Percentiles rank a stretch among this genome's conserved stretches.
Evolutionary conservation across 2,797 vertebrate species (phyloP).

Genomic region (Sebastes vulpes): DNA sequence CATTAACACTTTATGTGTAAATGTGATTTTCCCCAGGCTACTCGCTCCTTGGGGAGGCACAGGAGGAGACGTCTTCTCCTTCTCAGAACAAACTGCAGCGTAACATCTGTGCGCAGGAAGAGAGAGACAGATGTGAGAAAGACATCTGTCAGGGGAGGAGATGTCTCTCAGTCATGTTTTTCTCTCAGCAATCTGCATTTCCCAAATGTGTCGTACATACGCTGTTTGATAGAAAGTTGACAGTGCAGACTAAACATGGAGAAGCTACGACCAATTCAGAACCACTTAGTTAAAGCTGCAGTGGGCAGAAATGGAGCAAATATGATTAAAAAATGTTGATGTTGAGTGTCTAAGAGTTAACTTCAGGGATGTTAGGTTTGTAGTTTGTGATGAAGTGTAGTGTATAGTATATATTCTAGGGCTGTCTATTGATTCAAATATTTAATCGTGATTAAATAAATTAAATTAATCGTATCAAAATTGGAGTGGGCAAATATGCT

Average conservation of each 20-base stretch:
- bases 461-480: too few species aligned
- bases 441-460: too few species aligned
- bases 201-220: constrained; percentile 36
- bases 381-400: background rate
- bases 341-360: background rate
- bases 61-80: constrained; percentile 66
- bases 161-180: constrained; percentile 50
- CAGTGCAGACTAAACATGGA: background rate
- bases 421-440: too few species aligned
- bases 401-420: too few species aligned
- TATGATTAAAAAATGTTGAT: too few species aligned
- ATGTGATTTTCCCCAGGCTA: constrained; percentile 73
- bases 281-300: background rate
- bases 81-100: constrained; percentile 75
- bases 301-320: too few species aligned
- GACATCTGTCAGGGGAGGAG: constrained; percentile 56
- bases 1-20: constrained; percentile 72
- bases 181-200: constrained; percentile 60
- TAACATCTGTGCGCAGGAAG: constrained; percentile 76
- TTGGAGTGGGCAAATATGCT: too few species aligned
- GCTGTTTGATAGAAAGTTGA: constrained; percentile 42
- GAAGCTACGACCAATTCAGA: constrained; percentile 4
- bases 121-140: constrained; percentile 64
- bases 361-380: too few species aligned
- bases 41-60: constrained; percentile 59